phyloP scores from a whole-genome alignment of 2,113 vertebrate species.

The Tragelaphus buxtoni region DNA sequence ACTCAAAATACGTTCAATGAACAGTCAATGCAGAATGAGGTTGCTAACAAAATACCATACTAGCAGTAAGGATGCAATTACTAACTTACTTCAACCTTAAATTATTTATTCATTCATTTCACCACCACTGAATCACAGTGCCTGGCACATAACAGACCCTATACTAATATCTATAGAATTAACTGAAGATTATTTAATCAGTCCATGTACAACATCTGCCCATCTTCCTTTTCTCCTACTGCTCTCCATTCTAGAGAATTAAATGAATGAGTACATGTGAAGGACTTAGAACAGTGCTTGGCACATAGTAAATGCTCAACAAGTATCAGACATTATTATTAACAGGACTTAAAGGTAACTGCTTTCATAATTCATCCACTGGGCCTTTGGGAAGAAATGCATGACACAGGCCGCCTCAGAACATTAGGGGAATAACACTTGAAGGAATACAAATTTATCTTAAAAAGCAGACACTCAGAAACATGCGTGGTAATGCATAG shows the following conservation, averaged over 20 bases:
- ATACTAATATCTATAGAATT: background rate
- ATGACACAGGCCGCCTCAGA: background rate
- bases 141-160: background rate
- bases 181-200: background rate
- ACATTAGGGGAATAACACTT: background rate
- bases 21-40: background rate
- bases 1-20: background rate
- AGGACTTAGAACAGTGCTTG: background rate
- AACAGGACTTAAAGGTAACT: background rate
- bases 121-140: background rate
- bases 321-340: background rate
- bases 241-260: background rate
- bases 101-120: background rate
- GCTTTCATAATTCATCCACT: background rate
- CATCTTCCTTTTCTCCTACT: background rate
- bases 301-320: background rate
- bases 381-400: background rate
- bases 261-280: background rate
- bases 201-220: background rate
- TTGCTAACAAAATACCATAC: background rate
- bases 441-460: slow-evolving; percentile 3
- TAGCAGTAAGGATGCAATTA: background rate
- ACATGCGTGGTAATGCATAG: background rate
- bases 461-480: background rate
- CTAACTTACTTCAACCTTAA: background rate